Conservation (phyloP, 2,113 vertebrate genomes). For the Poicephalus gulielmi region DNA sequence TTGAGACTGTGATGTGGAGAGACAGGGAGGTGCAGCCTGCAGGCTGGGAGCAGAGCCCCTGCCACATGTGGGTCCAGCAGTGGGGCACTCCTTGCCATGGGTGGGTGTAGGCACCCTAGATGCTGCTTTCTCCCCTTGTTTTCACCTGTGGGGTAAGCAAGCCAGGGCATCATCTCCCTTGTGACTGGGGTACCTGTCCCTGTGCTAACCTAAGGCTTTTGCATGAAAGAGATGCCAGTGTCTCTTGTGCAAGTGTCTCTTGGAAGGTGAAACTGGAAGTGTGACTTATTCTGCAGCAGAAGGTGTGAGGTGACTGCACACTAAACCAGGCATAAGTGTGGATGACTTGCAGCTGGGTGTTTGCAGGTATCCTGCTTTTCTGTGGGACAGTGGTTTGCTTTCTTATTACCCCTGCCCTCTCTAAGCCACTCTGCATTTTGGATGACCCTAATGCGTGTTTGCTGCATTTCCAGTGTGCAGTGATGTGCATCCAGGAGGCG, state of each 20-base stretch:
- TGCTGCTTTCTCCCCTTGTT: neutral
- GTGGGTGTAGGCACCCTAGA: rapidly evolving
- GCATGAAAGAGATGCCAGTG: neutral
- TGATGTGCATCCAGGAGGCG: rapidly evolving
- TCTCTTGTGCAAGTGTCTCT: neutral
- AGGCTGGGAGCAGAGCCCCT: neutral
- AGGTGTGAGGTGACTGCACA: neutral
- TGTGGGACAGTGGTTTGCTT: neutral
- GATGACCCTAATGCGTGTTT: neutral
- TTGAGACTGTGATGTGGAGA: neutral
- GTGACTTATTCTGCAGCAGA: neutral
- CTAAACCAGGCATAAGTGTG: neutral
- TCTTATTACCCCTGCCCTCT: neutral
- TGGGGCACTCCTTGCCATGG: neutral
- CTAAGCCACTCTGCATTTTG: neutral
- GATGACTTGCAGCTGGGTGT: neutral
- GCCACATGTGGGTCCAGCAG: neutral
- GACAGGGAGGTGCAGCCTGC: neutral
- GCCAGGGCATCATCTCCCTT: neutral
- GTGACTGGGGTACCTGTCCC: neutral
- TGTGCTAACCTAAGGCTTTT: neutral
- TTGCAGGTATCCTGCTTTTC: neutral
- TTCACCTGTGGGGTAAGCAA: neutral
- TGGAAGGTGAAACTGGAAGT: neutral
- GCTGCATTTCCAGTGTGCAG: neutral